Evolutionary conservation across 2,113 vertebrate genomes (phyloP).

Genomic region (Phalacrocorax aristotelis): DNA sequence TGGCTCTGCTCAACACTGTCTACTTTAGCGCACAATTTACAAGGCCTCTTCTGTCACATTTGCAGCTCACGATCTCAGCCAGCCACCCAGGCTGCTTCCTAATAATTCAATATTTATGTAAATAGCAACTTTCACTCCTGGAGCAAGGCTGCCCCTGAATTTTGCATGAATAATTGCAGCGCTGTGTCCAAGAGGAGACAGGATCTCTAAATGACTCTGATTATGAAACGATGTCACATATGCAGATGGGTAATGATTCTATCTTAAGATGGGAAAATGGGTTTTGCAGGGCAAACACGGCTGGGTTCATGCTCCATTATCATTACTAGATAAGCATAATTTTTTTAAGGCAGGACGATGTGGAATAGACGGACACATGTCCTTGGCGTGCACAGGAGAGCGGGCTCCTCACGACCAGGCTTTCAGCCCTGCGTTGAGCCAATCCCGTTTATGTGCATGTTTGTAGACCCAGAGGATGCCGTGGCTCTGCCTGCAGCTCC

Average conservation of each 20-base stretch:
- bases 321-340: neutral
- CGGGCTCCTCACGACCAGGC: neutral
- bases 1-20: neutral
- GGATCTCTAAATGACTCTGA: neutral
- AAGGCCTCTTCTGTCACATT: neutral
- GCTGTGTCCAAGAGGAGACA: neutral
- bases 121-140: neutral
- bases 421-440: neutral
- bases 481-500: conserved; percentile 49
- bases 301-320: neutral
- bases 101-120: neutral
- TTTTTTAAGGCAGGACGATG: neutral
- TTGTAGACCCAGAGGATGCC: neutral
- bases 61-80: neutral
- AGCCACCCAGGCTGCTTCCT: neutral
- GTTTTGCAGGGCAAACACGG: neutral
- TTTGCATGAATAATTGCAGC: neutral
- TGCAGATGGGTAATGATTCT: conserved; percentile 32
- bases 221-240: conserved; percentile 40
- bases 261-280: conserved; percentile 7
- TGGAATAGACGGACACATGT: accelerated
- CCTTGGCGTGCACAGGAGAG: accelerated
- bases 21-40: neutral
- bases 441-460: neutral
- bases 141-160: neutral